Base-by-base conservation (phyloP, 2,888 invertebrate species). In the Xestoiulus laeticollis region DNA sequence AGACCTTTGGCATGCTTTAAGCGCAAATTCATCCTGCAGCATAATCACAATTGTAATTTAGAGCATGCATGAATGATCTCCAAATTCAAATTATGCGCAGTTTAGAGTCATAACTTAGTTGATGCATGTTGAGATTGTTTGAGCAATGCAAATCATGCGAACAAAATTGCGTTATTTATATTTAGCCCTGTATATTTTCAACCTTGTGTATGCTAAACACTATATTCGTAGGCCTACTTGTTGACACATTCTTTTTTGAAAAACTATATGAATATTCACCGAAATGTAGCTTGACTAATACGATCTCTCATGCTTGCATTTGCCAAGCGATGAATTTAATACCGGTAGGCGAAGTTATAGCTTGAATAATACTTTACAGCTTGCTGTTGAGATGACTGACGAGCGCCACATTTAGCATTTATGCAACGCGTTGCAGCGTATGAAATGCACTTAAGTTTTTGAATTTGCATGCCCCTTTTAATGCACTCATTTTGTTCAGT, bases 21-120 rank as follows among this genome's bases (percentile, higher is more conserved):
- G 59, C 59, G 2, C 59, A n/a, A n/a, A n/a, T 59, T 59, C 59
- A 59, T 59, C n/a, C 59, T n/a, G n/a, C n/a, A n/a, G 59, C n/a
- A n/a, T 59, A 59, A n/a, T n/a, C 59, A 59, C n/a, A 59, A 59
- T 59, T 59, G 59, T n/a, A 59, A 59, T n/a, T 14, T 48, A 59
- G 59, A 59, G n/a, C 59, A 59, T 59, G 59, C 59, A n/a, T n/a
- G 59, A 59, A 59, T n/a, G 59, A 59, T 59, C n/a, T 59, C n/a
- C 59, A 59, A n/a, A 59, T 59, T 59, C 59, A 59, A 19, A 59
- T 59, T 59, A 59, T 59, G 59, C 59, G n/a, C n/a, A 59, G n/a
- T 59, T 59, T 59, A 59, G 59, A 59, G 59, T n/a, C 59, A 59
- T 59, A 59, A 59, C 59, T 59, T 59, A n/a, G 19, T 48, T 48